Conservation (phyloP, 2,113 vertebrate species). For the Corythornis madagascariensis region DNA sequence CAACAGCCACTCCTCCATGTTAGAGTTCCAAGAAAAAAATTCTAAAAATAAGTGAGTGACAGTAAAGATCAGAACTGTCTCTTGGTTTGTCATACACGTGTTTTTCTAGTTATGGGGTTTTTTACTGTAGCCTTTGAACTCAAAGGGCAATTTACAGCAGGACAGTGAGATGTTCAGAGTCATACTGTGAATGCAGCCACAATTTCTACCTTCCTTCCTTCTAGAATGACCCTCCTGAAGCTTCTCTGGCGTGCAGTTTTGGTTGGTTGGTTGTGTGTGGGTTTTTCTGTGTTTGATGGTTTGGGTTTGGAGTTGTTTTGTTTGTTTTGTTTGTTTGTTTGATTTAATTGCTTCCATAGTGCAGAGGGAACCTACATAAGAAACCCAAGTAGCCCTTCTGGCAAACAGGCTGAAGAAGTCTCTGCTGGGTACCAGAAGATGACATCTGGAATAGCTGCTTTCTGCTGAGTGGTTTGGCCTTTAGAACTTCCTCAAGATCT, state of each 20-base stretch:
- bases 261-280: no score
- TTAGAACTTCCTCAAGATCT: constrained; percentile 37
- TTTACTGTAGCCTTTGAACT: not conserved
- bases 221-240: not conserved
- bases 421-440: not conserved
- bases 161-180: not conserved
- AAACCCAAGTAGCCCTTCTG: not conserved
- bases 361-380: not conserved
- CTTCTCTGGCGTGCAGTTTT: no score
- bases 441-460: constrained; percentile 6
- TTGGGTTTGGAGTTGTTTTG: no score
- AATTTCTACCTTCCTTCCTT: not conserved
- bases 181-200: not conserved
- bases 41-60: not conserved
- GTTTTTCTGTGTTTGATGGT: no score
- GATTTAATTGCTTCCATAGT: not conserved
- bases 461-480: constrained; percentile 35
- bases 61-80: not conserved
- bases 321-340: not conserved
- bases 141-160: not conserved
- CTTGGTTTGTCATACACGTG: not conserved
- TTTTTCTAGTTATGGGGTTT: not conserved
- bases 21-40: not conserved
- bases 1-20: not conserved
- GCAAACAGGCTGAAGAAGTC: not conserved